Evolutionary conservation across 1,140 invertebrate genomes (phyloP), one percentile per base, ranked within the genome.

Genomic region (Cepaea nemoralis): DNA sequence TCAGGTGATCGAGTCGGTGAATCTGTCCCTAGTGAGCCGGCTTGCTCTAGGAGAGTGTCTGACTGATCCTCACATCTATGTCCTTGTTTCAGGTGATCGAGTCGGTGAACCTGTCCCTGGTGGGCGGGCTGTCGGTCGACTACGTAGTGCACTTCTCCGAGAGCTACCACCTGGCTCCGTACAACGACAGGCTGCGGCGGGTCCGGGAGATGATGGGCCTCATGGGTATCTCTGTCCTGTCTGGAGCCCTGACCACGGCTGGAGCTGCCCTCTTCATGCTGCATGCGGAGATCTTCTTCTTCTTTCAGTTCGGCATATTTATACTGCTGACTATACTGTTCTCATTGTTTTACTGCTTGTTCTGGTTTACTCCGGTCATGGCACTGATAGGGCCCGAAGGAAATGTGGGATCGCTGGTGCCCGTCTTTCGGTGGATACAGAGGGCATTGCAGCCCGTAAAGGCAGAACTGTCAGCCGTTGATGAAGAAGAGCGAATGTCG

Each of bases 61-160:
- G n/a, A n/a, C n/a, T n/a, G n/a, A n/a, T n/a, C n/a, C n/a, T n/a
- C n/a, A n/a, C n/a, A n/a, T n/a, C n/a, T n/a, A n/a, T n/a, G n/a
- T n/a, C n/a, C n/a, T n/a, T n/a, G n/a, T n/a, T n/a, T n/a, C n/a
- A n/a, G n/a, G n/a, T n/a, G n/a, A n/a, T n/a, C n/a, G n/a, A n/a
- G n/a, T n/a, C n/a, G n/a, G n/a, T n/a, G n/a, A n/a, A n/a, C n/a
- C n/a, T n/a, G n/a, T n/a, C n/a, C n/a, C n/a, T n/a, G n/a, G n/a
- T n/a, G n/a, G n/a, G n/a, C n/a, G n/a, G 89, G 12, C 80, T 90
- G 27, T 79, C 89, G 14, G 89, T 90, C 69, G 89, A 90, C 80
- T 90, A 89, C 81, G 89, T 90, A 35, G 89, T 90, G 16, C 89
- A 90, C 70, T 73, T 90, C 69, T 88, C 89, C 66, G 88, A 90